Conservation (phyloP, 1,140 invertebrate genomes). For the Pseudoatta argentina region DNA sequence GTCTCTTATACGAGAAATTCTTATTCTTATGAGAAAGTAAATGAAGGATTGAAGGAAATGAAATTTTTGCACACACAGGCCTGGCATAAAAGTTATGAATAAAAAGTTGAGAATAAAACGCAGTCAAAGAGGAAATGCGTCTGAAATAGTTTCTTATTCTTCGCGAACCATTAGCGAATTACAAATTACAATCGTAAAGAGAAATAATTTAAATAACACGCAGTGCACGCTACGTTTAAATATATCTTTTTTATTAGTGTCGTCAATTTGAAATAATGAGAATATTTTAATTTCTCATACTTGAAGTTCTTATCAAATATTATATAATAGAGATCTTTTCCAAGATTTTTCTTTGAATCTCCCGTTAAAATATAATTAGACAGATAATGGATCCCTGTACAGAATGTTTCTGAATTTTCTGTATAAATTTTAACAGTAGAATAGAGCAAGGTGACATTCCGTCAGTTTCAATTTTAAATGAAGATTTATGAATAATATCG, state of each 20-base stretch:
- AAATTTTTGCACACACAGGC: constrained; percentile 22
- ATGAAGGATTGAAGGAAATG: constrained; percentile 3
- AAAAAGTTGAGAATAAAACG: neutral
- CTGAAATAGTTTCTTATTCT: neutral
- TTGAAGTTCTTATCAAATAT: neutral
- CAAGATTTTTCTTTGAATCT: neutral
- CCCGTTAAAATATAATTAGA: neutral
- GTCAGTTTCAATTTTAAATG: too few species aligned
- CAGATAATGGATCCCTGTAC: neutral
- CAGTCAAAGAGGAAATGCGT: neutral
- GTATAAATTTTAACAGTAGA: too few species aligned
- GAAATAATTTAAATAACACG: neutral
- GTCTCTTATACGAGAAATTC: neutral
- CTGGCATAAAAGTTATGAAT: constrained; percentile 7
- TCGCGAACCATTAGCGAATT: neutral
- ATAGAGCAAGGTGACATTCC: too few species aligned
- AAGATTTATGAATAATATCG: too few species aligned
- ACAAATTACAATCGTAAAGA: neutral
- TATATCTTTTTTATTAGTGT: neutral
- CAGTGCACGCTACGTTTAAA: neutral
- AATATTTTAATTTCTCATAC: neutral
- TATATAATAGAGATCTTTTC: neutral
- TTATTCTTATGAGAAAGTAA: neutral
- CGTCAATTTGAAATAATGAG: neutral
- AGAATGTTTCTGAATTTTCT: too few species aligned